phyloP scores from a whole-genome alignment of 1,140 invertebrate species.

The Uloborus diversus region DNA sequence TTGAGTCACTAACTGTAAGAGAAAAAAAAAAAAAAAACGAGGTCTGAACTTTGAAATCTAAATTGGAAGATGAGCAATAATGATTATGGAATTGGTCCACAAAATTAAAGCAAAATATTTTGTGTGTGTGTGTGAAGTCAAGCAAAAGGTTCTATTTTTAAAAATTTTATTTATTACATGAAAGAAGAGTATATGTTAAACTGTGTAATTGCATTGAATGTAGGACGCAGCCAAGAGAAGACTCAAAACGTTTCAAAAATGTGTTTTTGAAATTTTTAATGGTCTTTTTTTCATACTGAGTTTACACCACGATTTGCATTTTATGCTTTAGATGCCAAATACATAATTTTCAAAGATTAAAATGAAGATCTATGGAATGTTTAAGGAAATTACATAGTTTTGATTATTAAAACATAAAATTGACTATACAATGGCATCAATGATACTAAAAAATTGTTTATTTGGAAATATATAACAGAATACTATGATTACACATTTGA shows the following conservation, averaged over 20 bases:
- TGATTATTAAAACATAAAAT: conserved; percentile 31
- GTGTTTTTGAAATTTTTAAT: conserved; percentile 43
- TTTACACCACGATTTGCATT: conserved; percentile 40
- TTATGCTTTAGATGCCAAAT: conserved; percentile 37
- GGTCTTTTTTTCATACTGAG: conserved; percentile 35
- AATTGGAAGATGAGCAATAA: no score
- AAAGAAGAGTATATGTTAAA: no score
- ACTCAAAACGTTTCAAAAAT: conserved; percentile 11
- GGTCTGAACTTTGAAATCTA: background rate
- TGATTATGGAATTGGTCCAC: no score
- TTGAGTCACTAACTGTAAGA: background rate
- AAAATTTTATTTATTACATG: no score
- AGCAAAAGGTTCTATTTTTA: no score
- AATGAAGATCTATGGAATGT: conserved; percentile 49
- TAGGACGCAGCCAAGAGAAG: no score
- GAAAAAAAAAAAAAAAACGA: background rate
- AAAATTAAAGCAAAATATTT: no score
- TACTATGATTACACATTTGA: conserved; percentile 36
- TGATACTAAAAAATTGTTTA: conserved; percentile 40
- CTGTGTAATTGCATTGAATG: no score
- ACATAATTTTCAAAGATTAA: conserved; percentile 25
- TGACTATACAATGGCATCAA: conserved; percentile 42
- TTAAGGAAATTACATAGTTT: conserved; percentile 28
- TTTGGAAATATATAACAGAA: conserved; percentile 29
- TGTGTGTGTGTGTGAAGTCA: no score